phyloP scores from a whole-genome alignment of 2,888 invertebrate species.

The Latrodectus elegans region DNA sequence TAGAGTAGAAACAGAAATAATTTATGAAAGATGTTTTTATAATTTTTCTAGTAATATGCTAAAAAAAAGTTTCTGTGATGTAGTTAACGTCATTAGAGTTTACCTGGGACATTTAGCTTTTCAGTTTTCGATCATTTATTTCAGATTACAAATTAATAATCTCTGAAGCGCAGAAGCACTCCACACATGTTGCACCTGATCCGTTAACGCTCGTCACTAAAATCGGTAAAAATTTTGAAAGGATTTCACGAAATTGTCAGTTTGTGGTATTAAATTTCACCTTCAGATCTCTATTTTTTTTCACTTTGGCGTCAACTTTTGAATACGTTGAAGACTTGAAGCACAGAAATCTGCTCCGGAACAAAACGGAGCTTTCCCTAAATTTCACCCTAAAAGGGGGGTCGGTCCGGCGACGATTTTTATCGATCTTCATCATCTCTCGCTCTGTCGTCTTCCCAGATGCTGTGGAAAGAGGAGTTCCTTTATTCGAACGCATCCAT shows the following conservation, averaged over 20 bases:
- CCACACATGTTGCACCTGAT: no score
- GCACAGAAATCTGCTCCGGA: background rate
- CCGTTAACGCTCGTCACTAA: background rate
- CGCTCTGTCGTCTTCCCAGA: slow-evolving; percentile 23
- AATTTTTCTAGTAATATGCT: no score
- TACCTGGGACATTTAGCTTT: no score
- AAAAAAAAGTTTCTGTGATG: no score
- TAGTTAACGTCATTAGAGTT: no score
- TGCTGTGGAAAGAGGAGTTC: slow-evolving; percentile 24
- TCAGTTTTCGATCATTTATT: no score
- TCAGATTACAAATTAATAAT: no score
- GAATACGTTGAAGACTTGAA: background rate
- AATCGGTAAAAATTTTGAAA: background rate
- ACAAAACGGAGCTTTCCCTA: slow-evolving; percentile 5
- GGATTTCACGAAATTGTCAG: background rate
- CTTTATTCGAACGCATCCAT: slow-evolving; percentile 64
- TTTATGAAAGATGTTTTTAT: no score
- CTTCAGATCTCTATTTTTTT: background rate
- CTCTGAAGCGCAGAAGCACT: no score
- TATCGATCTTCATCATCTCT: slow-evolving; percentile 63
- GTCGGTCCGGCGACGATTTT: slow-evolving; percentile 55
- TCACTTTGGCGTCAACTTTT: background rate
- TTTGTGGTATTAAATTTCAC: background rate
- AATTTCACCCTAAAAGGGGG: background rate
- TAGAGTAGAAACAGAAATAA: no score